Evolutionary conservation across 2,888 invertebrate genomes (phyloP).

Genomic region (Sarcophaga subvicina): DNA sequence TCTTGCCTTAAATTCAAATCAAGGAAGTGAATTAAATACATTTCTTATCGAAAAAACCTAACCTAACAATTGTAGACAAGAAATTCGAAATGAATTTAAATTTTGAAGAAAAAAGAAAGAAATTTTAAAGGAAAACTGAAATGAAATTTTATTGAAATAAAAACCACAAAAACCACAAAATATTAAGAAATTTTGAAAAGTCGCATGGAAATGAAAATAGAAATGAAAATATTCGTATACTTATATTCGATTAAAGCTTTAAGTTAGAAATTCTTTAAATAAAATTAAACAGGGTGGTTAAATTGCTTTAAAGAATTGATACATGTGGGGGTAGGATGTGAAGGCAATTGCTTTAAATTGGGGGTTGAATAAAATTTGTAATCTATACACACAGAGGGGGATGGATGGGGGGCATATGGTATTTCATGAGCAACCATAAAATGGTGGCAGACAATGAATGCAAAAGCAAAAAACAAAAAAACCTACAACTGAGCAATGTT

Average conservation of each 20-base stretch:
- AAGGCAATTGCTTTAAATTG: conserved; percentile 2
- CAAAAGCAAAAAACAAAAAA: conserved; percentile 25
- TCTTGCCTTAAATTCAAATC: neutral
- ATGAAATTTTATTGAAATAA: conserved; percentile 54
- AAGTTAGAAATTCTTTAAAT: conserved; percentile 13
- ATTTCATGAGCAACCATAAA: conserved; percentile 36
- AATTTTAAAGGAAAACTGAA: conserved; percentile 33
- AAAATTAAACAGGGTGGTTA: conserved; percentile 43
- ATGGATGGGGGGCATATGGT: conserved; percentile 51
- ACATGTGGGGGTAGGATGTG: neutral
- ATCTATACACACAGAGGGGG: neutral
- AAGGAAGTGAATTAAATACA: neutral
- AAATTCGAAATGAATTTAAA: conserved; percentile 75
- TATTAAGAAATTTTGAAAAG: conserved; percentile 22
- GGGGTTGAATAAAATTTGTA: conserved; percentile 16
- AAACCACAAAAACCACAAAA: conserved; percentile 66
- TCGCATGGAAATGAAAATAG: neutral
- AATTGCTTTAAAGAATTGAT: neutral
- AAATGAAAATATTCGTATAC: conserved; percentile 42
- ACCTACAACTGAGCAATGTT: neutral
- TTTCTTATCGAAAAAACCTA: neutral
- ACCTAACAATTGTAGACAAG: neutral
- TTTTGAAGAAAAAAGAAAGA: conserved; percentile 71
- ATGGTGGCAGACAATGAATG: conserved; percentile 61
- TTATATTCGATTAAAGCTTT: conserved; percentile 56